Evolutionary conservation across 2,113 vertebrate species (phyloP).

Genomic region (Laticauda laticaudata): DNA sequence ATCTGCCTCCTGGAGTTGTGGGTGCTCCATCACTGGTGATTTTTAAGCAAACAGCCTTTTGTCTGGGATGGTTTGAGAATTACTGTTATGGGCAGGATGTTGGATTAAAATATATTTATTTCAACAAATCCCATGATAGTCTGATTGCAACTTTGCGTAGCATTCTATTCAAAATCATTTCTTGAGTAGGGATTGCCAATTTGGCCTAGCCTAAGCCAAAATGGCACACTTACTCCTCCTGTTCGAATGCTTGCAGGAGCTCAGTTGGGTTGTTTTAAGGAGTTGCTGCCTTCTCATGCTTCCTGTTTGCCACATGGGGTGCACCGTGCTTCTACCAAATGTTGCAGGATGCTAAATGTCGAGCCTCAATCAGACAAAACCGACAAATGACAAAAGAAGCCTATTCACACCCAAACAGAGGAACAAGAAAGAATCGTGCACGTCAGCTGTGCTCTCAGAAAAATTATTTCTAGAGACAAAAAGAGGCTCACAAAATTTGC

Average conservation of each 20-base stretch:
- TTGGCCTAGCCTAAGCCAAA: neutral
- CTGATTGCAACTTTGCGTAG: neutral
- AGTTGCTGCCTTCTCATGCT: neutral
- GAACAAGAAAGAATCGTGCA: neutral
- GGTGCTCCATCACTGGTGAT: neutral
- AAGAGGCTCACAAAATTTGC: too few relatives aligned
- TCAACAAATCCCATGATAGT: neutral
- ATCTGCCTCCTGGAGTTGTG: neutral
- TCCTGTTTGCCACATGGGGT: neutral
- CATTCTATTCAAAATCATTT: neutral
- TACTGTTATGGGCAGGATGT: neutral
- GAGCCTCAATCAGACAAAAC: neutral
- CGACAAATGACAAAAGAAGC: neutral
- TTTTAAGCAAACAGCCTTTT: neutral
- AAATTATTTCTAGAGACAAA: neutral
- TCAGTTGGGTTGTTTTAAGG: neutral
- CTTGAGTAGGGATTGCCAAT: neutral
- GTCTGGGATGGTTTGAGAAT: neutral
- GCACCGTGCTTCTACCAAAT: neutral
- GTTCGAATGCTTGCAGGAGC: neutral
- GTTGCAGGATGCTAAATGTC: neutral
- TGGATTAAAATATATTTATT: neutral
- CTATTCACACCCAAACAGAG: neutral
- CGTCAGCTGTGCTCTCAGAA: neutral
- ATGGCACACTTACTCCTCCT: neutral